These are phyloP conservation scores for Heteromurus nitidus DNA, from an alignment of 2,888 invertebrate genomes.

Conservation along the genomic window DNA sequence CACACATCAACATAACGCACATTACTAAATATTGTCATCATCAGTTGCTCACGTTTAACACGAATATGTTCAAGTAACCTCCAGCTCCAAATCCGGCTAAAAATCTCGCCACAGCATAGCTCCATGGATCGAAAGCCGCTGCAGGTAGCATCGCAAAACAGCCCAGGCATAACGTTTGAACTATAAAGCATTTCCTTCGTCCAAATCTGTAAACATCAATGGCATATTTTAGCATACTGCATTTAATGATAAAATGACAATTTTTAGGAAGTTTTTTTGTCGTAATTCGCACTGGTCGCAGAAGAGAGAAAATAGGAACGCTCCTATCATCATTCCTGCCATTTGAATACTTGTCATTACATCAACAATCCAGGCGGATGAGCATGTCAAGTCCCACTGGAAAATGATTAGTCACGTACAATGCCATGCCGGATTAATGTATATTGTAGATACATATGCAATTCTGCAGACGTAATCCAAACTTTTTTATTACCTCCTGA, in stretches of 20 bases:
- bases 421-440: background rate
- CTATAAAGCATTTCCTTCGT: constrained; percentile 56
- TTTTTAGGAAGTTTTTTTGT: background rate
- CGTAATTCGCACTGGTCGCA: constrained; percentile 63
- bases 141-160: constrained; percentile 62
- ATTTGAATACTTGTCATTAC: constrained; percentile 66
- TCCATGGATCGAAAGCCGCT: constrained; percentile 61
- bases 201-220: constrained; percentile 52
- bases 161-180: constrained; percentile 64
- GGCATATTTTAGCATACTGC: background rate
- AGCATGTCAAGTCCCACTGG: constrained; percentile 66
- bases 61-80: constrained; percentile 46
- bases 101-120: constrained; percentile 56
- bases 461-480: background rate
- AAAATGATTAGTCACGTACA: too few relatives aligned
- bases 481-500: constrained; percentile 59
- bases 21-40: too few relatives aligned
- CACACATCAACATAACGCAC: background rate
- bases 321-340: constrained; percentile 68
- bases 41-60: too few relatives aligned
- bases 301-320: constrained; percentile 60
- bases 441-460: too few relatives aligned
- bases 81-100: constrained; percentile 67
- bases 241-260: background rate
- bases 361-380: constrained; percentile 63